Evolutionary conservation across 64 coral and sea anemone species (phyloP), one percentile per base, ranked within the genome.

Genomic region (Stichodactyla mertensii): DNA sequence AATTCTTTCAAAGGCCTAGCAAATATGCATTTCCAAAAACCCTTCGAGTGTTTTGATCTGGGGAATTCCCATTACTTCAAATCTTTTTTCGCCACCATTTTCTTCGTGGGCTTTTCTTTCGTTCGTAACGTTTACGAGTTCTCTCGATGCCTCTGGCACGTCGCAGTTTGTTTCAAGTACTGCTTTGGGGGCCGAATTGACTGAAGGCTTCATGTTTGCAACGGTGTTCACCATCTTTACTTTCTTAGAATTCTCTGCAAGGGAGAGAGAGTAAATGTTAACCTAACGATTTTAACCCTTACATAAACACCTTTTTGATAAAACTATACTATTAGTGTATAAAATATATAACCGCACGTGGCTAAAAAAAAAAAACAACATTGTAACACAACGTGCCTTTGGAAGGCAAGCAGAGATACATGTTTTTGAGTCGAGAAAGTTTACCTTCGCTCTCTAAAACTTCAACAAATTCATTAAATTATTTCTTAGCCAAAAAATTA

Each of bases 1-100:
- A 81, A 4, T 8, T 55, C 62, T 66, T 66, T 66, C 4, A 1
- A n/a, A 66, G 22, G 4, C 62, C 62, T 66, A 81, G 53, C 15
- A 28, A 13, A 81, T 81, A 51, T 81, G 78, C 78, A 53, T 81
- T 81, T 81, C 78, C 7, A 81, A 15, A 81, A 81, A 81, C 51
- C 19, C 78, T 81, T 81, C 6, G 52, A 81, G 7, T 53, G 78
- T 81, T 54, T 14, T 81, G 26, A 81, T 81, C 6, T 52, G 53
- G 69, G 78, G 53, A 22, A 81, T 81, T 6, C 78, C 78, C 78
- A 81, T 81, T 2, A 81, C 78, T 81, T 81, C 12, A 4, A 81
- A 81, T 2, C 53, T 55, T 3, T 0, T 52, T 28, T 81, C 20
- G 11, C 16, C 8, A 19, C 6, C 55, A 9, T 4, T 5, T 52